phyloP scores from a whole-genome alignment of 2,888 invertebrate genomes.

The Idaea dimidiata region DNA sequence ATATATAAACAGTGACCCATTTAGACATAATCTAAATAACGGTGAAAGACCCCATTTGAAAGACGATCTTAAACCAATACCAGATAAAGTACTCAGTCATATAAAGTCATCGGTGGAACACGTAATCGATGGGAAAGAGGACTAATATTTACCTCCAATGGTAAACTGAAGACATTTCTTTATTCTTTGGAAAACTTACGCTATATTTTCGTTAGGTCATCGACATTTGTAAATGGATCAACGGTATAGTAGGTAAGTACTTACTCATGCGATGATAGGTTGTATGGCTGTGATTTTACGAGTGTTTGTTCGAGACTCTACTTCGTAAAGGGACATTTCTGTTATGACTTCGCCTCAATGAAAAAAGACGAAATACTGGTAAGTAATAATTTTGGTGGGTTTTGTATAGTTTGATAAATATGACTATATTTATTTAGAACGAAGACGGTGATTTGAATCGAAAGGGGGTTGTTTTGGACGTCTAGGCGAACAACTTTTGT shows the following conservation, averaged over 20 bases:
- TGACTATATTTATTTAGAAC: too few species aligned
- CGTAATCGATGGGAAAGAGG: constrained; percentile 43
- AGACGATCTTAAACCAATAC: constrained; percentile 43
- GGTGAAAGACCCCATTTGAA: constrained; percentile 22
- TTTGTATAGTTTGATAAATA: too few species aligned
- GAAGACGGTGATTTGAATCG: too few species aligned
- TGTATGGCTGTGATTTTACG: not conserved
- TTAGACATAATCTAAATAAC: constrained; percentile 34
- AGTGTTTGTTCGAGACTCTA: not conserved
- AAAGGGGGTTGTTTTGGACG: too few species aligned
- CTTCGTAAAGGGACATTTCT: not conserved
- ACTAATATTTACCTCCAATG: constrained; percentile 51
- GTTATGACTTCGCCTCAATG: not conserved
- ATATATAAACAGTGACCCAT: constrained; percentile 21
- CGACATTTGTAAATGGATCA: constrained; percentile 37
- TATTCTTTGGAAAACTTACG: constrained; percentile 7
- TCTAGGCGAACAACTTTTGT: too few species aligned
- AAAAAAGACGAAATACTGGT: not conserved
- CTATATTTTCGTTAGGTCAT: constrained; percentile 34
- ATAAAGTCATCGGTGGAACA: constrained; percentile 43
- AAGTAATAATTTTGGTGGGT: too few species aligned
- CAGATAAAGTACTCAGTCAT: constrained; percentile 42
- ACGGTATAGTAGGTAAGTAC: constrained; percentile 8
- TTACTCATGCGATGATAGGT: not conserved
- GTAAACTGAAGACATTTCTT: constrained; percentile 33